Percentiles rank a stretch among this genome's conserved stretches.
These are phyloP conservation scores for Campoletis sonorensis DNA, from an alignment of 1,140 invertebrate species.

Conservation along the genomic window DNA sequence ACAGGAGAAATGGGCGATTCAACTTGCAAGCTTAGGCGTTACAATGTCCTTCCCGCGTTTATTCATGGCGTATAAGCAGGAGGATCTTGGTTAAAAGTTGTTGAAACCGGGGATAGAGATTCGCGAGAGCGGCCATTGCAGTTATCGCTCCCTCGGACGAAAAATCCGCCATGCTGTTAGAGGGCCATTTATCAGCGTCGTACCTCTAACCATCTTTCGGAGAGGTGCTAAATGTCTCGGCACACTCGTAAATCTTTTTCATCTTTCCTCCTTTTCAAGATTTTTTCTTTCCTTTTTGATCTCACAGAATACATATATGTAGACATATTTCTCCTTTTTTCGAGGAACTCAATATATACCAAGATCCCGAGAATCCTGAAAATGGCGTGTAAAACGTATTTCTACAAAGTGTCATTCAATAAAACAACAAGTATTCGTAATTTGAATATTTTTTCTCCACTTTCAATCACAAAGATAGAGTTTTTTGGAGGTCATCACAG, in stretches of 20 bases:
- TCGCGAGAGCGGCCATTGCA: constrained; percentile 32
- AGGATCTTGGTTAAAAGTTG: not conserved
- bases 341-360: not conserved
- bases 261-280: constrained; percentile 56
- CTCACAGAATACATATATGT: constrained; percentile 44
- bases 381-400: not conserved
- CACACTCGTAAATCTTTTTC: constrained; percentile 71
- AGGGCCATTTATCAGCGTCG: constrained; percentile 66
- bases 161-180: constrained; percentile 67
- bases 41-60: constrained; percentile 31
- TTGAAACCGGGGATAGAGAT: not conserved
- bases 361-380: not conserved
- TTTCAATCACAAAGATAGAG: no score
- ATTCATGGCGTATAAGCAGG: not conserved
- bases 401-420: not conserved
- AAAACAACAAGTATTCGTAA: not conserved
- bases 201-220: constrained; percentile 66
- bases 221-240: constrained; percentile 67
- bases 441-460: no score
- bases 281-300: constrained; percentile 44
- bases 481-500: not conserved
- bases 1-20: not conserved
- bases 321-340: constrained; percentile 9
- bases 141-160: constrained; percentile 15
- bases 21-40: constrained; percentile 20